Evolutionary conservation across 2,888 invertebrate species (phyloP).

Genomic region (Drosophila incognita): DNA sequence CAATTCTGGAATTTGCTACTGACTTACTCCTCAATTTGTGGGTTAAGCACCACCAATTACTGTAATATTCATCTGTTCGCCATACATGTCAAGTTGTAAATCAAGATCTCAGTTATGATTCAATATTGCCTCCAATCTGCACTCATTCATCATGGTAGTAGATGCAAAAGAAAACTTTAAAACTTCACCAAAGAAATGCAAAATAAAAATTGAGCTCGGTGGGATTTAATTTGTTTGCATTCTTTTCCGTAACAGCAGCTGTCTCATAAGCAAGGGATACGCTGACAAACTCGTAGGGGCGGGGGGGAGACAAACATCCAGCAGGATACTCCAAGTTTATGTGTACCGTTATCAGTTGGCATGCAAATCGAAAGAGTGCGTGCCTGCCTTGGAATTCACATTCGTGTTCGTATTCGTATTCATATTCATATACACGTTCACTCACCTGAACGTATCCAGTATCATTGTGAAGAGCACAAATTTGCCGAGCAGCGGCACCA

Average conservation of each 20-base stretch:
- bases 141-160: not conserved
- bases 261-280: slow-evolving; percentile 34
- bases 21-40: not conserved
- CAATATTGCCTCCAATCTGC: not conserved
- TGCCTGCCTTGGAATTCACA: slow-evolving; percentile 16
- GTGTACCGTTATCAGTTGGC: slow-evolving; percentile 47
- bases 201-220: slow-evolving; percentile 12
- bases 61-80: not conserved
- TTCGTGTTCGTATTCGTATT: slow-evolving; percentile 1
- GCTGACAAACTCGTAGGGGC: not conserved
- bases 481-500: slow-evolving; percentile 96
- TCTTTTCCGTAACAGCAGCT: slow-evolving; percentile 46
- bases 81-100: not conserved
- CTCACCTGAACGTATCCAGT: slow-evolving; percentile 96
- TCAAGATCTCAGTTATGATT: not conserved
- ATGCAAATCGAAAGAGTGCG: slow-evolving; percentile 53
- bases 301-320: not conserved
- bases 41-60: not conserved
- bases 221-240: slow-evolving; percentile 47
- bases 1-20: not conserved
- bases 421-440: slow-evolving; percentile 43
- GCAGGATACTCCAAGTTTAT: not conserved
- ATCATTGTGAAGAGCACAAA: slow-evolving; percentile 98
- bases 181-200: not conserved
- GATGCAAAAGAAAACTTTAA: slow-evolving; percentile 15